Percentiles rank a stretch among this genome's conserved stretches.
Conservation (phyloP, 2,113 vertebrate genomes). For the Gymnogyps californianus region DNA sequence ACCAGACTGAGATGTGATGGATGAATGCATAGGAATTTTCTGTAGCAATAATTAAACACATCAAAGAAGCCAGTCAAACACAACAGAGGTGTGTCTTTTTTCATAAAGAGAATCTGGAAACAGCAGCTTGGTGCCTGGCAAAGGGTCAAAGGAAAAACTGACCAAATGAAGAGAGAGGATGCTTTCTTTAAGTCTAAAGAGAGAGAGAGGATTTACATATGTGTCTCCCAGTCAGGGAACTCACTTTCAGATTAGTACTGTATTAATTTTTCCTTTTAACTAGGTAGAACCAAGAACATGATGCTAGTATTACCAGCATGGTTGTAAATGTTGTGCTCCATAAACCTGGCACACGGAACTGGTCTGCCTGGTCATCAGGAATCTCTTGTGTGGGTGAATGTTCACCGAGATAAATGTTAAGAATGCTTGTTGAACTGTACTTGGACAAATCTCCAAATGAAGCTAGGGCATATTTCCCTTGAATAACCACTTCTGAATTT, state of each 20-base stretch:
- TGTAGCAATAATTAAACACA: not conserved
- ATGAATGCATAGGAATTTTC: not conserved
- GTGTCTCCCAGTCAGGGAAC: not conserved
- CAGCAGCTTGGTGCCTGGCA: not conserved
- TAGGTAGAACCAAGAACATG: not conserved
- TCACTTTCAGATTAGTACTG: not conserved
- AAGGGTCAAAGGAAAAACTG: not conserved
- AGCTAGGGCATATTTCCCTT: not conserved
- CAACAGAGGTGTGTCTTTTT: not conserved
- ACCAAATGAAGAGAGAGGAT: not conserved
- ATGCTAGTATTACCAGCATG: not conserved
- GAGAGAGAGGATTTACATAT: not conserved
- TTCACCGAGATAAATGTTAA: not conserved
- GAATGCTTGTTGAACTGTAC: not conserved
- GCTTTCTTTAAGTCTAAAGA: not conserved
- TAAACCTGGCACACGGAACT: not conserved
- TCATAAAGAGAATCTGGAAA: not conserved
- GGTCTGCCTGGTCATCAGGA: not conserved
- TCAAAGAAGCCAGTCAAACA: not conserved
- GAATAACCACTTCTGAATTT: not conserved
- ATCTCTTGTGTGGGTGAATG: not conserved
- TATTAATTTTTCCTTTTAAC: not conserved
- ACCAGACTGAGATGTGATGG: not conserved
- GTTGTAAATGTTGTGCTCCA: not conserved
- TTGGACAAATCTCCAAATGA: not conserved